These are phyloP conservation scores for Amphipoea oculea DNA, from an alignment of 2,888 invertebrate genomes.

Conservation along the genomic window DNA sequence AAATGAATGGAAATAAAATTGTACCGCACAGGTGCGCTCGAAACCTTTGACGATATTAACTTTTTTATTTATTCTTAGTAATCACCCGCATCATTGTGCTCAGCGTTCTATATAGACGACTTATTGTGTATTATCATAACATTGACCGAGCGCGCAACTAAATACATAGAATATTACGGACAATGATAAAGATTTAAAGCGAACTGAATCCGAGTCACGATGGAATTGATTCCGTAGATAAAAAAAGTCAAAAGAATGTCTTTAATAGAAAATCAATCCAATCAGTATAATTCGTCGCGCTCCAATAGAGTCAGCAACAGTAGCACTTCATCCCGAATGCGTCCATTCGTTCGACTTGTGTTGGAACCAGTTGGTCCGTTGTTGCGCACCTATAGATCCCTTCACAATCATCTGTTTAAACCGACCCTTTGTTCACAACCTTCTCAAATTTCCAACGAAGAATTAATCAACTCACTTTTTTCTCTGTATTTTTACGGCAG, in stretches of 20 bases:
- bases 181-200: slow-evolving; percentile 72
- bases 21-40: slow-evolving; percentile 89
- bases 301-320: slow-evolving; percentile 78
- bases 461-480: slow-evolving; percentile 84
- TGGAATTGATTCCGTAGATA: slow-evolving; percentile 77
- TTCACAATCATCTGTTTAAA: slow-evolving; percentile 67
- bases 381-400: slow-evolving; percentile 61
- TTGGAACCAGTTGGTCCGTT: slow-evolving; percentile 45
- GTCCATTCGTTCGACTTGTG: slow-evolving; percentile 70
- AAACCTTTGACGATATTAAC: slow-evolving; percentile 90
- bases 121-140: slow-evolving; percentile 59
- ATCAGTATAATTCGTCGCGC: slow-evolving; percentile 84
- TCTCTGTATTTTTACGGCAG: slow-evolving; percentile 79
- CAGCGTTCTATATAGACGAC: slow-evolving; percentile 61
- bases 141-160: slow-evolving; percentile 44
- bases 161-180: slow-evolving; percentile 59
- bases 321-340: slow-evolving; percentile 70
- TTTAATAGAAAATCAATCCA: slow-evolving; percentile 87
- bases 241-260: slow-evolving; percentile 76
- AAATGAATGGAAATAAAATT: slow-evolving; percentile 90
- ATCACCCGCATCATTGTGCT: slow-evolving; percentile 75
- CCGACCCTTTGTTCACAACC: slow-evolving; percentile 84
- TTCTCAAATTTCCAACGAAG: slow-evolving; percentile 85
- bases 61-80: slow-evolving; percentile 86
- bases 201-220: slow-evolving; percentile 81